phyloP scores from a whole-genome alignment of 2,888 invertebrate species.

The Drosophila kanekoi region DNA sequence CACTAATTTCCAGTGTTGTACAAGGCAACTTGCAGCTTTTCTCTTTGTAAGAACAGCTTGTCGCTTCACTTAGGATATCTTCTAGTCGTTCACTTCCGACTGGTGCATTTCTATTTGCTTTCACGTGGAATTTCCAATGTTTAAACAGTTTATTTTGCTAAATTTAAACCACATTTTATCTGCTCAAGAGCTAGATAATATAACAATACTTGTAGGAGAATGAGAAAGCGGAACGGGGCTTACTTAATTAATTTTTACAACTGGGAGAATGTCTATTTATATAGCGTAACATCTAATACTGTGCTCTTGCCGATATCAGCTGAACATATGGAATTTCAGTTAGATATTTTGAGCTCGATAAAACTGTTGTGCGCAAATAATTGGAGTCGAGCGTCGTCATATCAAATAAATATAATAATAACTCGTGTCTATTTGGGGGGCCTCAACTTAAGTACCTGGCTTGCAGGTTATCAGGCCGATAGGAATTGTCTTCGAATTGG shows the following conservation, averaged over 20 bases:
- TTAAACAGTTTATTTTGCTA: slow-evolving; percentile 3
- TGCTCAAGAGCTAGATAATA: not conserved
- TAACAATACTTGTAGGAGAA: not conserved
- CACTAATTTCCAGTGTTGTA: not conserved
- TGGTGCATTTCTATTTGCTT: too few species aligned
- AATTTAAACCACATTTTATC: slow-evolving; percentile 21
- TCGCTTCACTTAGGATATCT: too few species aligned
- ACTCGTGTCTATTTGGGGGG: slow-evolving; percentile 2
- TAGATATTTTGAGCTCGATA: slow-evolving; percentile 29
- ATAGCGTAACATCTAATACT: not conserved
- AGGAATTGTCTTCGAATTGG: not conserved
- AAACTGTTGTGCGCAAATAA: slow-evolving; percentile 14
- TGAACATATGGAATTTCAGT: slow-evolving; percentile 7
- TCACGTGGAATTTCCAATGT: too few species aligned
- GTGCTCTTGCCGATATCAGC: slow-evolving; percentile 11
- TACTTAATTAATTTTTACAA: slow-evolving; percentile 39
- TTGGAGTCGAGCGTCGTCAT: too few species aligned
- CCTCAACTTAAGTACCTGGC: slow-evolving; percentile 8
- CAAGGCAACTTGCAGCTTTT: not conserved
- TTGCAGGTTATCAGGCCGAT: slow-evolving; percentile 35
- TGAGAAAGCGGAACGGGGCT: not conserved
- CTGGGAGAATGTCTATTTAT: not conserved
- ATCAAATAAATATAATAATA: slow-evolving; percentile 38
- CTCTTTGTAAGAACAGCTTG: too few species aligned
- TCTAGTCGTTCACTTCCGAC: too few species aligned